A percentile compares a stretch with the other conserved stretches of the same genome.
These are phyloP conservation scores for Tarsius wallacei DNA, from an alignment of 2,797 vertebrate genomes.

Conservation along the genomic window DNA sequence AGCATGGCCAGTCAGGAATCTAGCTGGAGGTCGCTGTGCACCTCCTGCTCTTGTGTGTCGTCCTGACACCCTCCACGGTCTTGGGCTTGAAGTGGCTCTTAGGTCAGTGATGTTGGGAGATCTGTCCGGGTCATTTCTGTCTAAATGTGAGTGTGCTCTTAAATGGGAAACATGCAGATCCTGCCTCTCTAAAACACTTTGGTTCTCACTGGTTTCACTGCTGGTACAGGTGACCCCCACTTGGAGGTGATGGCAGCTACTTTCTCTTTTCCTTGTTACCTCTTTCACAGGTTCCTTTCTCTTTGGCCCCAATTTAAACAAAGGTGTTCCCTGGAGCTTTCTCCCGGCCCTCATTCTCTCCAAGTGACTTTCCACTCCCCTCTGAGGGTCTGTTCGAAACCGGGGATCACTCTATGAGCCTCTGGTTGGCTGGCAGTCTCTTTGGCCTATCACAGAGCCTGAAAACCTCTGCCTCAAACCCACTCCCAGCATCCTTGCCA, in stretches of 20 bases:
- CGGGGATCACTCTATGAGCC: neutral
- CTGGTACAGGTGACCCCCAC: neutral
- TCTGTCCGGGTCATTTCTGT: neutral
- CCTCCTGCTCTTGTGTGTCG: neutral
- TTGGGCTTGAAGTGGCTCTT: neutral
- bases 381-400: neutral
- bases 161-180: neutral
- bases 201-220: neutral
- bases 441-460: neutral
- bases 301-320: neutral
- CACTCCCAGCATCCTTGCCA: neutral
- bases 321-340: neutral
- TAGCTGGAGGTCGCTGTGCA: neutral
- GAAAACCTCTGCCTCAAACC: neutral
- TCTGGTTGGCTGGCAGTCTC: neutral
- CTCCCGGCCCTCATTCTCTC: neutral
- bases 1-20: neutral
- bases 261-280: neutral
- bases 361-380: neutral
- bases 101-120: neutral
- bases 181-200: neutral
- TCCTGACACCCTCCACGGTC: fast-evolving
- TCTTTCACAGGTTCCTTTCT: neutral
- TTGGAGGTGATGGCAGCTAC: neutral
- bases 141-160: neutral